Conservation (phyloP, 2,797 vertebrate species). For the Gymnopithys bicolor region DNA sequence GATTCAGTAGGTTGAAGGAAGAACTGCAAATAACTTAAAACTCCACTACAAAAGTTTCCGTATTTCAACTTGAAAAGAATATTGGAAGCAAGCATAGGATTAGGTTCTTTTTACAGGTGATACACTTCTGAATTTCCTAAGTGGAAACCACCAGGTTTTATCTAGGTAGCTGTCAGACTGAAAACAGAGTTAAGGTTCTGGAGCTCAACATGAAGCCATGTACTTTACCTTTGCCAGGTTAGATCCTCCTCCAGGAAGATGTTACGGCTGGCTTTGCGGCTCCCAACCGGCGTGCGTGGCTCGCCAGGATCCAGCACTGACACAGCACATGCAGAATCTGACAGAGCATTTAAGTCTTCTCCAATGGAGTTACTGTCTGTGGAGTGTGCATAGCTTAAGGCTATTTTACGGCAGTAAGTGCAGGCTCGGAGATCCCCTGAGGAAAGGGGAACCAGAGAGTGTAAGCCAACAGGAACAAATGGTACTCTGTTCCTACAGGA, state of each 20-base stretch:
- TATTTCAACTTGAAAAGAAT: neutral
- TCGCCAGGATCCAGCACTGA: conserved; percentile 90
- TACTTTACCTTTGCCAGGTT: conserved; percentile 92
- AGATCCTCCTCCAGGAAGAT: conserved; percentile 97
- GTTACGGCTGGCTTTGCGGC: conserved; percentile 94
- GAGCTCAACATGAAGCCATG: neutral
- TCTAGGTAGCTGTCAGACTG: neutral
- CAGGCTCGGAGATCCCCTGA: conserved; percentile 95
- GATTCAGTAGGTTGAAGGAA: neutral
- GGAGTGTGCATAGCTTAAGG: conserved; percentile 94
- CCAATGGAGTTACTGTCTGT: conserved; percentile 93
- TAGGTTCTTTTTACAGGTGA: neutral
- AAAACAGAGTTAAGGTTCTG: neutral
- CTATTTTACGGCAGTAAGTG: conserved; percentile 96
- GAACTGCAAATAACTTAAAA: neutral
- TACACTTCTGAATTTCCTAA: neutral
- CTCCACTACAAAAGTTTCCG: neutral
- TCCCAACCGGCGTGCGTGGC: conserved; percentile 92
- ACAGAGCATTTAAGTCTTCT: conserved; percentile 91
- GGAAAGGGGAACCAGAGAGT: conserved; percentile 23
- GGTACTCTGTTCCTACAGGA: conserved; percentile 18
- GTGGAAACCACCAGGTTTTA: neutral
- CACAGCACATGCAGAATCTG: conserved; percentile 89
- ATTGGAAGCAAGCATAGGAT: neutral
- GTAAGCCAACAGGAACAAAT: neutral